phyloP scores from a whole-genome alignment of 2,888 invertebrate species.

The Cosmopolites sordidus region DNA sequence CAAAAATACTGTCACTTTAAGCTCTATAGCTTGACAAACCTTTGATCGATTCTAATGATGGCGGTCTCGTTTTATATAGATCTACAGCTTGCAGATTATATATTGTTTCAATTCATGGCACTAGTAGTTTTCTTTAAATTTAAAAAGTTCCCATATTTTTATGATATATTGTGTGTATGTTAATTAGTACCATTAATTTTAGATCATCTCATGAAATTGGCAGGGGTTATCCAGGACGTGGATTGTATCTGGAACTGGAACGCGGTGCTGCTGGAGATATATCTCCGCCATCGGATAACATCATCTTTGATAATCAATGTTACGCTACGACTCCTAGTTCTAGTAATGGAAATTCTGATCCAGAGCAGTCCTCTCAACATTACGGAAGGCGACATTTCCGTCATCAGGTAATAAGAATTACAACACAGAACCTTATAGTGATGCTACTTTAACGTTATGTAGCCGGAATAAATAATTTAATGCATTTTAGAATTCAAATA shows the following conservation, averaged over 20 bases:
- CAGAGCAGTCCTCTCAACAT: constrained; percentile 66
- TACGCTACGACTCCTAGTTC: constrained; percentile 93
- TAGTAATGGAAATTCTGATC: constrained; percentile 87
- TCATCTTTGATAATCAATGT: constrained; percentile 92
- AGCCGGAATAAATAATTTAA: too few species aligned
- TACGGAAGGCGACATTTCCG: constrained; percentile 60
- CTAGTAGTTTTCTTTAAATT: too few species aligned
- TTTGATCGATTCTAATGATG: too few species aligned
- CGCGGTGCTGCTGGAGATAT: constrained; percentile 57
- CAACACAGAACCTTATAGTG: background rate
- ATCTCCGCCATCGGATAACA: constrained; percentile 89
- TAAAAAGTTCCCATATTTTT: too few species aligned
- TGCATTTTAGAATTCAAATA: constrained; percentile 56
- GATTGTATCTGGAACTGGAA: constrained; percentile 76
- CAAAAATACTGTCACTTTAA: too few species aligned
- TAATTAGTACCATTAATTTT: too few species aligned
- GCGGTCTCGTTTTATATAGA: too few species aligned
- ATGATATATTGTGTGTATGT: too few species aligned
- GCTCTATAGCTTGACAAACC: too few species aligned
- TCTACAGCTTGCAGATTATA: background rate
- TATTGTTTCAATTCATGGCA: too few species aligned
- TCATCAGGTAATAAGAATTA: constrained; percentile 57
- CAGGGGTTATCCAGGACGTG: constrained; percentile 66
- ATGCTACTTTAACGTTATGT: too few species aligned
- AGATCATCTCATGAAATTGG: constrained; percentile 71